Evolutionary conservation across 2,113 vertebrate genomes (phyloP), one percentile per base, ranked within the genome.

Genomic region (Scatophagus argus): DNA sequence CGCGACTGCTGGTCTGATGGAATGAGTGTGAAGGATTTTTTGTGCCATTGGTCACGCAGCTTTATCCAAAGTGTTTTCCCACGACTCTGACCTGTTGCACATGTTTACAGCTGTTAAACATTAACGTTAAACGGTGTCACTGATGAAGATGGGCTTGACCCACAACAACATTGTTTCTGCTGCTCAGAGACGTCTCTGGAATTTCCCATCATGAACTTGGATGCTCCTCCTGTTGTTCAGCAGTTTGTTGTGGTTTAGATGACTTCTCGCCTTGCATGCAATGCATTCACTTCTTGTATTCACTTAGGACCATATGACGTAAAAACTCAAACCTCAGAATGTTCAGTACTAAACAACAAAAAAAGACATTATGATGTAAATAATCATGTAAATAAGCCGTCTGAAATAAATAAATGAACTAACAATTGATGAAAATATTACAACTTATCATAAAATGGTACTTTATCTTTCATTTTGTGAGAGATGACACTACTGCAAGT

Each of bases 191-290:
- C 36, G 1, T 67, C 29, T 44, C 29, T 12, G 52, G 79, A 79
- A 74, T 74, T 69, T 74, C 68, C 74, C 55, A 34, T 39, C 54
- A 61, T 39, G 51, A 59, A 62, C 21, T 17, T 64, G 16, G 36
- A 63, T 5, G 41, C 31, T 11, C 29, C 29, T 54, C 9, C 7
- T 12, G n/a, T 27, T 60, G 51, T 31, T 41, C 19, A 19, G 23
- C 56, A 2, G 17, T 43, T 66, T 44, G 38, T 49, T 74, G 52
- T 74, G 27, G 31, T 65, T 68, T 34, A 5, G 11, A 31, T 41
- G 16, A 23, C 8, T 16, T 55, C 4, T 64, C 1, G 2, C 4
- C 3, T 29, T 34, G 38, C 13, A 38, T 1, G 13, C 1, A 1
- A 58, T 27, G 4, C 32, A n/a, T 4, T 49, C 14, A 10, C 39